Percentiles rank a stretch among this genome's conserved stretches.
phyloP scores from a whole-genome alignment of 2,113 vertebrate species.

The Etheostoma cragini region DNA sequence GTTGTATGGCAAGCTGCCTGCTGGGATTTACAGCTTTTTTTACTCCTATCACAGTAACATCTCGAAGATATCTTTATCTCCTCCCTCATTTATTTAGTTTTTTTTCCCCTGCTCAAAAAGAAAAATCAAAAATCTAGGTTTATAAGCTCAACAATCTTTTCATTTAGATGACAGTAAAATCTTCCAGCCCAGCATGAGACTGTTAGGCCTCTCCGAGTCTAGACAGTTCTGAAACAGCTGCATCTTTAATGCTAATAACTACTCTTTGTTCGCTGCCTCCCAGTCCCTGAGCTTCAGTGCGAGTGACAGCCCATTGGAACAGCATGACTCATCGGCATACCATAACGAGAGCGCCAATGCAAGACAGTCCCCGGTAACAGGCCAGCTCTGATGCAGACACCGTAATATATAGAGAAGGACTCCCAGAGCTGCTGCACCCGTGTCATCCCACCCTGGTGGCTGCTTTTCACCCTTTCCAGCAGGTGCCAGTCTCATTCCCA shows the following conservation, averaged over 20 bases:
- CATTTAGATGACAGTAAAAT: constrained; percentile 4
- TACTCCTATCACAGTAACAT: constrained; percentile 22
- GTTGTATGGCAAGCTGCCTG: constrained; percentile 41
- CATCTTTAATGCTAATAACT: constrained; percentile 53
- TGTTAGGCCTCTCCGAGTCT: not conserved
- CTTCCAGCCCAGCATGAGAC: constrained; percentile 36
- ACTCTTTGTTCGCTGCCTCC: constrained; percentile 55
- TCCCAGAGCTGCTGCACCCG: constrained; percentile 13
- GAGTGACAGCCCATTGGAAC: constrained; percentile 51
- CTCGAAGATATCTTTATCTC: constrained; percentile 16
- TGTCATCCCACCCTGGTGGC: not conserved
- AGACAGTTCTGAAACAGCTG: constrained; percentile 29
- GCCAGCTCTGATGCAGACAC: constrained; percentile 9
- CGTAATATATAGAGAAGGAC: not conserved
- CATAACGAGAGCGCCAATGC: constrained; percentile 32
- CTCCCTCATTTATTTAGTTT: constrained; percentile 9
- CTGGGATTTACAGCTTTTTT: constrained; percentile 25
- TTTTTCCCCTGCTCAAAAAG: not conserved
- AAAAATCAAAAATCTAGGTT: constrained; percentile 24
- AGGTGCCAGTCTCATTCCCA: constrained; percentile 15
- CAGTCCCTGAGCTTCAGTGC: constrained; percentile 26
- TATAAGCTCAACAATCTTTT: constrained; percentile 25
- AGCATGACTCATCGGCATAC: constrained; percentile 49
- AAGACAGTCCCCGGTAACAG: not conserved
- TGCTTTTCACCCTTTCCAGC: constrained; percentile 18